phyloP scores from a whole-genome alignment of 2,797 vertebrate species.

The Molossus alvarezi region DNA sequence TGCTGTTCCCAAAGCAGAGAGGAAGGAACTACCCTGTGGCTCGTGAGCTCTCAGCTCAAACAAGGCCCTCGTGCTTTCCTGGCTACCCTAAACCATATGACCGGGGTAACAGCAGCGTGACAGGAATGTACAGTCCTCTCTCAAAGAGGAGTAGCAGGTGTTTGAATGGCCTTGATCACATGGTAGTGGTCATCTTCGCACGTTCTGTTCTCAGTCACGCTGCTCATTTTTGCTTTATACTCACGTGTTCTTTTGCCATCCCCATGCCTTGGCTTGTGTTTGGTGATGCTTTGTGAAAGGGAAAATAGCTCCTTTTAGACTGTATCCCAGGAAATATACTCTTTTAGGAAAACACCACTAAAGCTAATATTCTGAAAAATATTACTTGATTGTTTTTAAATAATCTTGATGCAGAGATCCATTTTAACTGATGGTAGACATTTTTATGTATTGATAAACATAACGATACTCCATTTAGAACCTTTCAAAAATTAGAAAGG shows the following conservation, averaged over 20 bases:
- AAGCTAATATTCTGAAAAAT: constrained; percentile 21
- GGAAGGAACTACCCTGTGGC: not conserved
- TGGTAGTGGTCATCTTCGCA: not conserved
- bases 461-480: not conserved
- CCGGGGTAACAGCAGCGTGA: not conserved
- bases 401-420: not conserved
- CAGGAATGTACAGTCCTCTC: not conserved
- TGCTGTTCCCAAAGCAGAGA: not conserved
- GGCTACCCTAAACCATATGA: not conserved
- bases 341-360: not conserved
- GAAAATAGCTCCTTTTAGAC: not conserved
- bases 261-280: not conserved
- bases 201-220: not conserved
- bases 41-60: not conserved
- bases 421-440: not conserved
- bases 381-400: not conserved
- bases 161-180: not conserved
- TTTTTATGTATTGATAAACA: not conserved
- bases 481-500: constrained; percentile 23
- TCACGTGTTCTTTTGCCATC: not conserved
- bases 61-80: not conserved
- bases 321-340: constrained; percentile 23
- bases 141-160: not conserved
- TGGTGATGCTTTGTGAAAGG: not conserved
- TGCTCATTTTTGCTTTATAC: not conserved